These are phyloP conservation scores for Hyla sarda DNA, from an alignment of 2,113 vertebrate species.

Conservation along the genomic window DNA sequence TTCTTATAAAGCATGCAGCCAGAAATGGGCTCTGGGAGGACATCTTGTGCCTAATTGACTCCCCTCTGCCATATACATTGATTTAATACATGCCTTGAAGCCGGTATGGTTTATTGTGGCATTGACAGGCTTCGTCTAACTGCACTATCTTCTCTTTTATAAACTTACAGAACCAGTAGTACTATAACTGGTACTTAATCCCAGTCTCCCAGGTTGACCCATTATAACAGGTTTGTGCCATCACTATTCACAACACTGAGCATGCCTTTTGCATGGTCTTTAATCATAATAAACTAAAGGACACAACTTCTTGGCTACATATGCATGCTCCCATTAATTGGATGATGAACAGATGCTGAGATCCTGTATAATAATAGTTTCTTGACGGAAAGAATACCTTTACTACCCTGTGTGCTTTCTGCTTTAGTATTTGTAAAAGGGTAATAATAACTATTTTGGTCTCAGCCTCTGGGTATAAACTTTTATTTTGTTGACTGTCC, in stretches of 20 bases:
- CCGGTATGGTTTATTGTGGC: not conserved
- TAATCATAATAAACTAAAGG: not conserved
- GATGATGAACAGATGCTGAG: constrained; percentile 21
- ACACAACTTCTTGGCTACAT: constrained; percentile 18
- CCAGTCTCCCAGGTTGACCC: constrained; percentile 29
- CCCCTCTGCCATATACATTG: not conserved
- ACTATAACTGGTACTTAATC: constrained; percentile 29
- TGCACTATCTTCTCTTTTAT: constrained; percentile 30
- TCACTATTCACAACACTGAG: constrained; percentile 14
- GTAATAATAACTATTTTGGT: not conserved
- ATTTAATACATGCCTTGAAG: constrained; percentile 28
- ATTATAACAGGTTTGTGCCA: constrained; percentile 49
- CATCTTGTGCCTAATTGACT: not conserved
- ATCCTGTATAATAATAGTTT: constrained; percentile 14
- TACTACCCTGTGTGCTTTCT: not conserved
- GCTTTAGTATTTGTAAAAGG: not conserved
- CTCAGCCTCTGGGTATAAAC: not conserved
- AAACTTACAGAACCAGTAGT: constrained; percentile 39
- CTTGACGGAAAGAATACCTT: not conserved
- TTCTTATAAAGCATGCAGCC: constrained; percentile 64
- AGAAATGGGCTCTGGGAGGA: constrained; percentile 18
- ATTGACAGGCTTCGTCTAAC: constrained; percentile 31
- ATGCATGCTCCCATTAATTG: constrained; percentile 22
- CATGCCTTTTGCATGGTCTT: constrained; percentile 44
- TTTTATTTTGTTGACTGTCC: constrained; percentile 19